Conservation (phyloP, 2,113 vertebrate species). For the Microtus pennsylvanicus region DNA sequence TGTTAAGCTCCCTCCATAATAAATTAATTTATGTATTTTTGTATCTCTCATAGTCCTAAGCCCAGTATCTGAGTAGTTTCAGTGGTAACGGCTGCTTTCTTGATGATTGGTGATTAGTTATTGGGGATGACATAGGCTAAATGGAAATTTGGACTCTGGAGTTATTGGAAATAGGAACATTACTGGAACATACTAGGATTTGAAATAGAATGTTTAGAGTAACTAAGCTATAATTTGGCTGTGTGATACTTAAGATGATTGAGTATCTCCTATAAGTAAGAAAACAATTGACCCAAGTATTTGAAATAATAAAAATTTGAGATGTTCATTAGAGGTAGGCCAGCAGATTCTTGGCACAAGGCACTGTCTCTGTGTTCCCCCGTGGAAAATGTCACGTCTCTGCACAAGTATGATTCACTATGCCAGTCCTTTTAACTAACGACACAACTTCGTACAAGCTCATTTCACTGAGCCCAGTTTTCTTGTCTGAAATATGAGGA, state of each 20-base stretch:
- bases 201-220: neutral
- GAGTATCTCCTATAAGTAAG: neutral
- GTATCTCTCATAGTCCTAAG: neutral
- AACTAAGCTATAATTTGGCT: slow-evolving; percentile 9
- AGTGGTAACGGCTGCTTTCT: slow-evolving; percentile 14
- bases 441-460: neutral
- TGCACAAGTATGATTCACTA: neutral
- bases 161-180: neutral
- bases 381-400: neutral
- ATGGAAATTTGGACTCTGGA: neutral
- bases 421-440: neutral
- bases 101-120: slow-evolving; percentile 57
- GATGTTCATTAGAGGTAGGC: neutral
- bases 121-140: neutral
- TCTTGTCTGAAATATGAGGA: slow-evolving; percentile 24
- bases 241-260: slow-evolving; percentile 46
- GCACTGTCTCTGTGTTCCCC: neutral
- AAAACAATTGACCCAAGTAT: neutral
- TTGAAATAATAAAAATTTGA: slow-evolving; percentile 4
- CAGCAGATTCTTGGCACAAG: neutral
- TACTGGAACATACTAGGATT: neutral
- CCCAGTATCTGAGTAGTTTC: neutral
- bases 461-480: slow-evolving; percentile 22
- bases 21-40: slow-evolving; percentile 24
- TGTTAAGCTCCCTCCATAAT: slow-evolving; percentile 12